phyloP scores from a whole-genome alignment of 2,113 vertebrate genomes.

The Epinephelus moara region DNA sequence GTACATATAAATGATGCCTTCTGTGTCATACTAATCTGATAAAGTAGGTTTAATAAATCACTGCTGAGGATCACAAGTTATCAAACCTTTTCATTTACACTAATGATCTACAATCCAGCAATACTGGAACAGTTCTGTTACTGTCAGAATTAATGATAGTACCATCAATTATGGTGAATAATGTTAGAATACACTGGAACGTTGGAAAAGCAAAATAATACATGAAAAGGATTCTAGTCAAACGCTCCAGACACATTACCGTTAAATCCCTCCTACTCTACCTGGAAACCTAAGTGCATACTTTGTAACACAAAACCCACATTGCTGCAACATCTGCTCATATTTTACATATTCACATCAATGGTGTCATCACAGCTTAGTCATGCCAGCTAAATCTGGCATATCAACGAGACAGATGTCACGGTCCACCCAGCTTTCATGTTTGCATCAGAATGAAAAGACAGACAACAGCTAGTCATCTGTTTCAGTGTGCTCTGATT shows the following conservation, averaged over 20 bases:
- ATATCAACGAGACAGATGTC: slow-evolving; percentile 51
- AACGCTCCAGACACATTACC: not conserved
- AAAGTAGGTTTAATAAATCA: not conserved
- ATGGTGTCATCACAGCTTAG: slow-evolving; percentile 57
- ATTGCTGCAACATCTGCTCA: slow-evolving; percentile 56
- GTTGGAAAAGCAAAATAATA: not conserved
- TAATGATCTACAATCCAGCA: not conserved
- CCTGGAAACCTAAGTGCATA: slow-evolving; percentile 17
- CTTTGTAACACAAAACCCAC: slow-evolving; percentile 37
- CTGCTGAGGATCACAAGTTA: not conserved
- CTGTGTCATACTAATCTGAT: not conserved
- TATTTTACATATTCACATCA: slow-evolving; percentile 49
- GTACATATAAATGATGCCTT: not conserved
- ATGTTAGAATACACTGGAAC: not conserved
- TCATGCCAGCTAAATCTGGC: slow-evolving; percentile 56
- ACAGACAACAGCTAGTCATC: slow-evolving; percentile 59
- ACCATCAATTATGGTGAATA: not conserved
- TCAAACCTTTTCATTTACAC: slow-evolving; percentile 13
- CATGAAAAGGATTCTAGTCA: not conserved
- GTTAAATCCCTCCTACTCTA: not conserved
- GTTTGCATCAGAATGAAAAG: slow-evolving; percentile 41
- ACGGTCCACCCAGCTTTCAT: slow-evolving; percentile 63
- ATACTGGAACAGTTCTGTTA: not conserved
- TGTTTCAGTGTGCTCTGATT: slow-evolving; percentile 41
- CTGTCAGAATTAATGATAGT: not conserved